Evolutionary conservation across 2,113 vertebrate genomes (phyloP).

Genomic region (Hylia prasina): DNA sequence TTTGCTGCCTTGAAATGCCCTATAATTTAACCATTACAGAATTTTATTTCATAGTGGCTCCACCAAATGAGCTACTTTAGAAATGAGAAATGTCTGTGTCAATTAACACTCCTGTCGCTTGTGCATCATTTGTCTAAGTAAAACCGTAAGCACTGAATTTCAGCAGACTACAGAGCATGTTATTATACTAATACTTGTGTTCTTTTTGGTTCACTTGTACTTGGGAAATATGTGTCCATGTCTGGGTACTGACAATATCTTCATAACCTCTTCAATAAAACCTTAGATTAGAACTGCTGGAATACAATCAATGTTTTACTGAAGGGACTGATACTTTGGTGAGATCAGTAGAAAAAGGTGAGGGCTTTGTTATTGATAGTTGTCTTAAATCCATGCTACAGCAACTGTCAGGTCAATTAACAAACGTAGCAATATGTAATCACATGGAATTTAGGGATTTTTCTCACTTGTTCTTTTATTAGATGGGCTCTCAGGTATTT

Average conservation of each 20-base stretch:
- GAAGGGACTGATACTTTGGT: neutral
- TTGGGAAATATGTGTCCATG: neutral
- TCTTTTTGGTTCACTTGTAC: neutral
- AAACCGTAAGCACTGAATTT: neutral
- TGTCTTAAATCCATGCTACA: neutral
- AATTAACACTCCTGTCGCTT: neutral
- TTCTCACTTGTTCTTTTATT: neutral
- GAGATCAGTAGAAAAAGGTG: neutral
- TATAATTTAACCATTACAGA: neutral
- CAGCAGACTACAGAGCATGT: neutral
- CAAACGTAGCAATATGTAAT: neutral
- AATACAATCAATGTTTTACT: neutral
- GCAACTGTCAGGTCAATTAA: neutral
- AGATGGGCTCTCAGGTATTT: neutral
- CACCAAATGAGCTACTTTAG: neutral
- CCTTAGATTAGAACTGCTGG: neutral
- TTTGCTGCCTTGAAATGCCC: constrained; percentile 20
- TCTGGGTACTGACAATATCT: neutral
- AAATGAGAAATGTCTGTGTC: neutral
- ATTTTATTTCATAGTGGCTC: constrained; percentile 2
- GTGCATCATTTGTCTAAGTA: neutral
- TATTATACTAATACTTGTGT: neutral
- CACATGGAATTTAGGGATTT: neutral
- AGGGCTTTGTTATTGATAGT: neutral
- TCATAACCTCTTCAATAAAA: neutral